Evolutionary conservation across 2,797 vertebrate species (phyloP), one percentile per base, ranked within the genome.

Genomic region (Phyllotis vaccarum): DNA sequence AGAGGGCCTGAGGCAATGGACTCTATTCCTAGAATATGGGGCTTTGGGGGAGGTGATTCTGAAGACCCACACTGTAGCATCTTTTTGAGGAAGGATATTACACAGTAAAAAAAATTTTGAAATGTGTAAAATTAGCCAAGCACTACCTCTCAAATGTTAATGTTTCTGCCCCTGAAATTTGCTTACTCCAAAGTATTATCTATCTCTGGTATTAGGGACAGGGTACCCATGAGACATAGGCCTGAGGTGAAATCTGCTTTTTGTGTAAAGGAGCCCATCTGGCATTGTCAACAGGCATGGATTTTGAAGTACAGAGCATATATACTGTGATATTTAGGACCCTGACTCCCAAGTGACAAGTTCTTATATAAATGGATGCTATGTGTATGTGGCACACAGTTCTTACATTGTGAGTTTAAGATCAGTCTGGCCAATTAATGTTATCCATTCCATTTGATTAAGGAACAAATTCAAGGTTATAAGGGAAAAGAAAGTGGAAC

Each of bases 371-470:
- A 70, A 58, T 64, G 21, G 14, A 40, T 34, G 37, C 3, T 56
- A 6, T 54, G 40, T 81, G n/a, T 31, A 29, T 90, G 81, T n/a
- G 75, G 68, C n/a, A 17, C 49, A 54, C 24, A 49, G 46, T 49
- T 5, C 46, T 21, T 21, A 60, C 58, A 24, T 60, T 43, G 13
- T 64, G 17, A 83, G 31, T 85, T 76, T 31, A 74, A 93, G 13
- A 46, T 31, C 54, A 29, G 52, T 34, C 9, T 80, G 70, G 31
- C 8, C 70, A 90, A 21, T 62, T 80, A 43, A n/a, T 40, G 16
- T 72, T 70, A 60, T 82, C 49, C 37, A 85, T 89, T 31, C n/a
- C 17, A 16, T 81, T 78, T 60, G 31, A 54, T 94, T 85, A 96
- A 87, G 82, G 49, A 58, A 72, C 16, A 88, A 81, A 83, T 76